Base-by-base conservation (phyloP, 2,888 invertebrate species). In the Perizoma affinitatum region DNA sequence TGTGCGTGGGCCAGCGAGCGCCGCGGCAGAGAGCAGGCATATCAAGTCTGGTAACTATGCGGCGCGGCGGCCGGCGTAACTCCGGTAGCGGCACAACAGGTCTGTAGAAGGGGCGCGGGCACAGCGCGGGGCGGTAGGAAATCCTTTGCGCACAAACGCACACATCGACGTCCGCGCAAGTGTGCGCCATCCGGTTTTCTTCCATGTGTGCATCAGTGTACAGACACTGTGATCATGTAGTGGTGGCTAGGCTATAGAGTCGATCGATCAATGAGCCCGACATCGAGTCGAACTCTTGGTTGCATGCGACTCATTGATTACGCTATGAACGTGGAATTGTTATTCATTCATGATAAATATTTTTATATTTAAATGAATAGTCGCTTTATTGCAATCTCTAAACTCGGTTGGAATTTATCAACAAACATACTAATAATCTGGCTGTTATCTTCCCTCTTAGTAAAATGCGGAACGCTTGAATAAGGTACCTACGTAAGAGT, bases 61-160 rank as follows among this genome's bases (percentile, higher is more conserved):
- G 88, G 92, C 91, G 92, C 91, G 91, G 91, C 91, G 90, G 91
- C 91, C 91, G 88, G 92, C 91, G 92, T 92, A 92, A 92, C 91
- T 91, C 92, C 91, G 87, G 92, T 92, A 92, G 92, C 92, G 80
- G 85, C 86, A 86, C 87, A 92, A 90, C 91, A 91, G 91, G 91
- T 91, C 91, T 83, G 93, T 87, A 88, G 85, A 86, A 84, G 86
- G 84, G 87, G 87, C 77, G 76, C 72, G 78, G 70, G 80, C 72
- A 79, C 74, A 79, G 76, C 79, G 87, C 80, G 86, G 87, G 84
- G 81, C 81, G 86, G 90, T 88, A 89, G 89, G 90, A 90, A 89
- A 88, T 88, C 88, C 88, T 90, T 87, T 86, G 85, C 86, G 80
- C 81, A 87, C 82, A 83, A 78, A 82, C 86, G 68, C 88, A 86